Conservation (phyloP, 2,797 vertebrate species). For the Jordanella pulchra region DNA sequence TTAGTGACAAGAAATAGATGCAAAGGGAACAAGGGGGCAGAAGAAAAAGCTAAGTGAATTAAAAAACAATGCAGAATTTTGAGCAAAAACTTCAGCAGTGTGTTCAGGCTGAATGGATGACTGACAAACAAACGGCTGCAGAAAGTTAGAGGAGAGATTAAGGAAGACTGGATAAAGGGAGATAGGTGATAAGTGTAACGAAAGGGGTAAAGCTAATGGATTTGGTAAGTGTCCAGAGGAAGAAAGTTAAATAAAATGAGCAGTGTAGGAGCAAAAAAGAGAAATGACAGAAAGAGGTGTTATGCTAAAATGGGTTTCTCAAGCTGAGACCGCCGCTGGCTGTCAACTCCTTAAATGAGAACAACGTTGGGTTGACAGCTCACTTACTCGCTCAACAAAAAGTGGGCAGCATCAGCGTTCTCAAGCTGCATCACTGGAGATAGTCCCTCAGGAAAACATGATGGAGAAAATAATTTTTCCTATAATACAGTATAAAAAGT, state of each 20-base stretch:
- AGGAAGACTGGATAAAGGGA: conserved; percentile 1
- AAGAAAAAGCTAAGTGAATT: conserved; percentile 13
- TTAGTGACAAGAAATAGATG: conserved; percentile 35
- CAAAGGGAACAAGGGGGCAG: conserved; percentile 15
- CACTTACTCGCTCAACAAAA: conserved; percentile 54
- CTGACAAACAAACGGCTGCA: conserved; percentile 38
- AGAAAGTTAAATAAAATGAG: conserved; percentile 42
- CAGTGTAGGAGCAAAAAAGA: conserved; percentile 12
- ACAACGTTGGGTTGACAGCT: conserved; percentile 66
- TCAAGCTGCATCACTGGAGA: conserved; percentile 28
- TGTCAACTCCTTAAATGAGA: conserved; percentile 74
- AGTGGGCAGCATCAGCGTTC: conserved; percentile 40
- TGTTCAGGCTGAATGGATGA: conserved; percentile 37
- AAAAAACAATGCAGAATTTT: conserved; percentile 34
- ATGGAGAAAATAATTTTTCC: conserved; percentile 41
- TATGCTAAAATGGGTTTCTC: conserved; percentile 63
- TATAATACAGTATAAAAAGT: conserved; percentile 37
- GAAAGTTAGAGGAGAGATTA: conserved; percentile 19
- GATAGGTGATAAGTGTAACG: conserved; percentile 9
- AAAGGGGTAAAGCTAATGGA: conserved; percentile 19
- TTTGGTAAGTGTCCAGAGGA: conserved; percentile 34
- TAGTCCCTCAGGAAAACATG: conserved; percentile 39
- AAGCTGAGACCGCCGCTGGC: conserved; percentile 36
- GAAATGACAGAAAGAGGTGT: conserved; percentile 37
- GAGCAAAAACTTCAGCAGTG: conserved; percentile 1